These are phyloP conservation scores for Operophtera brumata DNA, from an alignment of 2,888 invertebrate genomes.

Conservation along the genomic window DNA sequence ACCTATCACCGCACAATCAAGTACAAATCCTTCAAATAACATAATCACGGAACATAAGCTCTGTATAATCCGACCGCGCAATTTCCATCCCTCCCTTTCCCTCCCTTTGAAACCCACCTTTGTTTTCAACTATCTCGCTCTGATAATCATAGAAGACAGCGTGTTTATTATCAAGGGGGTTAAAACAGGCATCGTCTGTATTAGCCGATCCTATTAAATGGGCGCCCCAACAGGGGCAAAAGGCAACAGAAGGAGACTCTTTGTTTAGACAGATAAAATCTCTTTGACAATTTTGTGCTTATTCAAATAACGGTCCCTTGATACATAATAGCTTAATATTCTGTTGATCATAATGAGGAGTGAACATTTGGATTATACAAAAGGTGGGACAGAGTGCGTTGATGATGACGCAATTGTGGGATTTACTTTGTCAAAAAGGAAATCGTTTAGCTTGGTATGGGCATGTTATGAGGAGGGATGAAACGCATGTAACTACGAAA, in stretches of 20 bases:
- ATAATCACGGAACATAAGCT: slow-evolving; percentile 57
- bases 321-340: slow-evolving; percentile 71
- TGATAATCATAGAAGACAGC: slow-evolving; percentile 37
- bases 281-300: slow-evolving; percentile 80
- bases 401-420: no score
- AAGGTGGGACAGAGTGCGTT: no score
- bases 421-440: no score
- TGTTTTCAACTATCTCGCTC: slow-evolving; percentile 31
- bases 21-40: slow-evolving; percentile 31
- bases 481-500: no score
- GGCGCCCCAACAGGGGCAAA: slow-evolving; percentile 63
- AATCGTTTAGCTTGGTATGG: no score
- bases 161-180: slow-evolving; percentile 71
- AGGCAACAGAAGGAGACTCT: slow-evolving; percentile 75
- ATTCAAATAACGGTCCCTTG: slow-evolving; percentile 77
- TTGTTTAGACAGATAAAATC: slow-evolving; percentile 80
- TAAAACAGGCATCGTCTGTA: slow-evolving; percentile 72
- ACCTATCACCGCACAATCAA: slow-evolving; percentile 29
- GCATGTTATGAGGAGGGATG: no score
- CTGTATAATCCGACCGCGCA: slow-evolving; percentile 55
- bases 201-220: slow-evolving; percentile 76
- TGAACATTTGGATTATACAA: slow-evolving; percentile 38
- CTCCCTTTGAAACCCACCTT: slow-evolving; percentile 20
- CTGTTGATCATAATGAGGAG: slow-evolving; percentile 43
- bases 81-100: slow-evolving; percentile 49